Evolutionary conservation across 2,888 invertebrate species (phyloP), one percentile per base, ranked within the genome.

Genomic region (Sipha maydis): DNA sequence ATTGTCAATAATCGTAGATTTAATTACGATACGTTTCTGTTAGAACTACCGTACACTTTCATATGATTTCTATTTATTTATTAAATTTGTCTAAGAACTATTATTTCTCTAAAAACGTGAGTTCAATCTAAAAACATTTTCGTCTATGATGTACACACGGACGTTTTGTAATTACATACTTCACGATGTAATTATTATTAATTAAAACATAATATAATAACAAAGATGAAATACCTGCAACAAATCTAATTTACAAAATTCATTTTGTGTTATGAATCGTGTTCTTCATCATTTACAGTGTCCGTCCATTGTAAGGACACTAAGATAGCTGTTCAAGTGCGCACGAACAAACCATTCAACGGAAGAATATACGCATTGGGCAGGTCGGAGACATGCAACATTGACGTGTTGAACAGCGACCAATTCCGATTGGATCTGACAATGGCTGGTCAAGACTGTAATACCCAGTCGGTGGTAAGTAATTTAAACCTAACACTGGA

Each of bases 301-400:
- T 95, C 97, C 54, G 97, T 98, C 1, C 96, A 97, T 92, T 98
- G 98, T 93, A 98, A 97, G 92, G 98, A 98, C 92, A 97, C 97
- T 3, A 94, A 96, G 91, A 98, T 98, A 91, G 97, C 97, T 9
- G 96, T 98, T 0, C 97, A 97, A 92, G 97, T 98, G 34, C 94
- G 96, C 90, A 98, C 98, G 69, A 98, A 97, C 92, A 97, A 97
- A 91, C 97, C 97, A 38, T 98, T 98, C 94, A 98, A 97, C 91
- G 98, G 98, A 25, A 95, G 98, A 90, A 97, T 98, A 92, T 98
- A 98, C 92, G 98, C 98, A 34, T 93, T 98, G 91, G 98, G 98
- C 69, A 94, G 98, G 86, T 97, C 97, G 0, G 98, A 98, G 92
- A 98, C 98, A 73, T 98, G 98, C 92, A 98, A 98, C 93, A 97